Base-by-base conservation (phyloP, 2,797 vertebrate species). In the Hydrocynus forskahlii region DNA sequence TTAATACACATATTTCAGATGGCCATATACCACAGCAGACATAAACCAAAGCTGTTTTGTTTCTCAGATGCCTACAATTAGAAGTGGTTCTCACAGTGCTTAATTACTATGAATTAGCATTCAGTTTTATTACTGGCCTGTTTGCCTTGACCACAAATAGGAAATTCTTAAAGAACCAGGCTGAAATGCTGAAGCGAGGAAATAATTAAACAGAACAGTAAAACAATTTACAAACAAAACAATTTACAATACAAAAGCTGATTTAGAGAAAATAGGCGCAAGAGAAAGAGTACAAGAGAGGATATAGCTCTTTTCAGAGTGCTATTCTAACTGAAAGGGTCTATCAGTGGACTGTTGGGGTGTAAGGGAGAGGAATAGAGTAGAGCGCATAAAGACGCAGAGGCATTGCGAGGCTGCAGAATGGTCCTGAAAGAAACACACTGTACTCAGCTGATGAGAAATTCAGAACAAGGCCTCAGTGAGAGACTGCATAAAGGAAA, bases 391-490 rank as follows among this genome's bases (percentile, higher is more conserved):
- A 59, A 74, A 57, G 70, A 57, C 29, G 21, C 69, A 83, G 68
- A 68, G 38, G 29, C 72, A 81, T 84, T 83, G 76, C 63, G 79
- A 62, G 54, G 48, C n/a, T 76, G 67, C 50, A 76, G 68, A 66
- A 62, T 57, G 45, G 80, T 59, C 76, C 48, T 78, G 57, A 81
- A 75, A 75, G 80, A 69, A 66, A 72, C 50, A 64, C 75, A 78
- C 85, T 84, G 81, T 86, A 76, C 76, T 82, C 76, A 63, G 55
- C 50, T 66, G 76, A 80, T 78, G 40, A 80, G 64, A 81, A 74
- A 84, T 81, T 77, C 77, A 69, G 64, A 52, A 69, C 21, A 64
- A 76, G 63, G 45, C 78, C 75, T 73, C 62, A 74, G 57, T 79
- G 76, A 83, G 81, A 79, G 72, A 57, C 29, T 70, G 50, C 8